These are phyloP conservation scores for Glaucopsyche alexis DNA, from an alignment of 2,888 invertebrate genomes.

Conservation along the genomic window DNA sequence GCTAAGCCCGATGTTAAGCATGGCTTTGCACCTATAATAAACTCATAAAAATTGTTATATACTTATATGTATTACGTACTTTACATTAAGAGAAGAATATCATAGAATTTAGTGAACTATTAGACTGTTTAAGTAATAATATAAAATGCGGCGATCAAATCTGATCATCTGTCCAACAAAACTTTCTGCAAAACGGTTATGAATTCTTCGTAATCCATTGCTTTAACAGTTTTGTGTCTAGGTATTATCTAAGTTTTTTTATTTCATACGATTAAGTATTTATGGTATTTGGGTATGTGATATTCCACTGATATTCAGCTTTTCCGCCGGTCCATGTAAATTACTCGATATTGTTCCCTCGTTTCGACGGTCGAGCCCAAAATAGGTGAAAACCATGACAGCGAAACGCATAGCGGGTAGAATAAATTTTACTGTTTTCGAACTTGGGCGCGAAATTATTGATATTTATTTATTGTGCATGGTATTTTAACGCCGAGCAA, in stretches of 20 bases:
- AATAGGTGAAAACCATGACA: background rate
- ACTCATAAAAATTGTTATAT: no score
- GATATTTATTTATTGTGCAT: background rate
- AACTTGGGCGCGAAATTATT: background rate
- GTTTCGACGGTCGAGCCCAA: background rate
- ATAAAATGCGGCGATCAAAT: no score
- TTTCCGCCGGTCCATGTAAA: background rate
- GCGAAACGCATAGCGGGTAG: background rate
- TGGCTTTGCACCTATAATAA: no score
- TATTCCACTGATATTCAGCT: background rate
- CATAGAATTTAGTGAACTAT: no score
- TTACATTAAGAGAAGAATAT: no score
- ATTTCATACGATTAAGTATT: background rate
- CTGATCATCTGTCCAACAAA: no score
- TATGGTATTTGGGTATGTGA: background rate
- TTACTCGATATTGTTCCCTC: conserved; percentile 1
- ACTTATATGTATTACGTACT: no score
- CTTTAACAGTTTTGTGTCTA: background rate
- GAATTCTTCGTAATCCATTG: no score
- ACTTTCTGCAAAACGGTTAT: no score
- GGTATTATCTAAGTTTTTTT: background rate
- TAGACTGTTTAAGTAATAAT: no score
- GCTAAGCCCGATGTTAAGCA: no score
- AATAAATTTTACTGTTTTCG: background rate
- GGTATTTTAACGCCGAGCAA: no score